These are phyloP conservation scores for Rhamnusium bicolor DNA, from an alignment of 2,888 invertebrate species.

Conservation along the genomic window DNA sequence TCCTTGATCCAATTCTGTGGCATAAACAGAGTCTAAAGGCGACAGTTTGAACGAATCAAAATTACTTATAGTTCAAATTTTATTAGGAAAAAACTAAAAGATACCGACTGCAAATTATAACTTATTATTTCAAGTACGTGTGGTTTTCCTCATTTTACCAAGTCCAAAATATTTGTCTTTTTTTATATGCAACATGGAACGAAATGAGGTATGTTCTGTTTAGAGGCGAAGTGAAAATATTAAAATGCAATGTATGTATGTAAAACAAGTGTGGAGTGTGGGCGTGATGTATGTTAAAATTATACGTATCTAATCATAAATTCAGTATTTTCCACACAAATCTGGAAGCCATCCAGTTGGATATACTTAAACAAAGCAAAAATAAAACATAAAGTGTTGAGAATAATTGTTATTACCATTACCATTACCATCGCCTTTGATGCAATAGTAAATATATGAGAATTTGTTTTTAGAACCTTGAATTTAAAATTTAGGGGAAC, in stretches of 20 bases:
- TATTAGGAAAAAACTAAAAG: no score
- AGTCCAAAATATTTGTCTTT: no score
- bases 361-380: conserved; percentile 33
- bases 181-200: no score
- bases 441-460: neutral
- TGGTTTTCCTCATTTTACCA: no score
- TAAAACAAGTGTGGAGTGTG: neutral
- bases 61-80: no score
- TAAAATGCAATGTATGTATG: neutral
- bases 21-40: no score
- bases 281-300: neutral
- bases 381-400: neutral
- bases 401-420: neutral
- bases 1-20: no score
- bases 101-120: no score
- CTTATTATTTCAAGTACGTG: no score
- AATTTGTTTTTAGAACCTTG: neutral
- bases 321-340: conserved; percentile 35
- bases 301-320: conserved; percentile 12
- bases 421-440: neutral
- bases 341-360: conserved; percentile 42
- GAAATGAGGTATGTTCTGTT: no score
- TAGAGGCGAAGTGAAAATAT: neutral
- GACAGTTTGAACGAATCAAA: no score
- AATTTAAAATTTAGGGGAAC: no score